Conservation (phyloP, 2,797 vertebrate genomes). For the Cetoscarus ocellatus region DNA sequence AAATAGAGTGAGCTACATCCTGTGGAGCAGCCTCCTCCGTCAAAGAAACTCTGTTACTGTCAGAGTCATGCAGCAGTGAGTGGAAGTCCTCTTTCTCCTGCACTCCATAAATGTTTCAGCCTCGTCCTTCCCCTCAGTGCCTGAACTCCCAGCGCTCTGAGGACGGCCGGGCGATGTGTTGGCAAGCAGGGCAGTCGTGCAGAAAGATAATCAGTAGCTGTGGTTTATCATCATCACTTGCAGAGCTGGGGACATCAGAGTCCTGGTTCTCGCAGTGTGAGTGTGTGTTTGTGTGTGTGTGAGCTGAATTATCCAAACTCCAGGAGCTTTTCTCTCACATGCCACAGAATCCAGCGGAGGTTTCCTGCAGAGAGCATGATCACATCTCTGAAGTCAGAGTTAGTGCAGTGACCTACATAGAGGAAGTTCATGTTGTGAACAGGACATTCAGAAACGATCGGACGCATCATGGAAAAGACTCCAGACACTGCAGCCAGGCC, state of each 20-base stretch:
- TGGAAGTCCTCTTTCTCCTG: conserved; percentile 23
- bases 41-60: conserved; percentile 18
- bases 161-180: conserved; percentile 35
- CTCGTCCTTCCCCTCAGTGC: conserved; percentile 22
- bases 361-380: conserved; percentile 52
- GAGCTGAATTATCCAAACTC: conserved; percentile 33
- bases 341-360: conserved; percentile 32
- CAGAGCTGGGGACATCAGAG: conserved; percentile 26
- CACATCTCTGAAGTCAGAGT: conserved; percentile 55
- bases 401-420: conserved; percentile 68
- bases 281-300: background rate
- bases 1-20: conserved; percentile 58
- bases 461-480: conserved; percentile 22
- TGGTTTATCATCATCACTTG: conserved; percentile 40
- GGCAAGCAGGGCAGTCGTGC: conserved; percentile 42
- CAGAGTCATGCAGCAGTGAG: conserved; percentile 10
- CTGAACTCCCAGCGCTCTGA: conserved; percentile 16
- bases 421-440: conserved; percentile 35
- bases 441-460: conserved; percentile 42
- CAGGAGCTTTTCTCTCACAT: conserved; percentile 46
- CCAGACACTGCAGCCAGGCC: conserved; percentile 12
- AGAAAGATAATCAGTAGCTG: conserved; percentile 39
- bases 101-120: conserved; percentile 39
- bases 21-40: conserved; percentile 24
- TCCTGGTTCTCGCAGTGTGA: background rate